Percentiles rank a stretch among this genome's conserved stretches.
Conservation (phyloP, 2,888 invertebrate species). For the Aplocera efformata region DNA sequence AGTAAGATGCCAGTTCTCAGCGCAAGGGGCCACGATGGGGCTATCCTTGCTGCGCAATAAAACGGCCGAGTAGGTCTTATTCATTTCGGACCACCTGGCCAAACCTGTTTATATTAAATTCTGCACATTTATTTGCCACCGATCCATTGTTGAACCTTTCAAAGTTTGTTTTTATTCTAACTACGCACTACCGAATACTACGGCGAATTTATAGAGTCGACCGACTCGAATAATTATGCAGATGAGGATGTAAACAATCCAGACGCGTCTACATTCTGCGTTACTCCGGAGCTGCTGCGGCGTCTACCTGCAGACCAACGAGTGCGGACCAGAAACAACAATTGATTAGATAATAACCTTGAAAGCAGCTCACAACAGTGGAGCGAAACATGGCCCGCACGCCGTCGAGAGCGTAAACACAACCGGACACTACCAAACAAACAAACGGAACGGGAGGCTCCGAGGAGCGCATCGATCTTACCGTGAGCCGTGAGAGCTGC, state of each 20-base stretch:
- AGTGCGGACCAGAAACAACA: conserved; percentile 26
- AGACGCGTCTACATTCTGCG: conserved; percentile 14
- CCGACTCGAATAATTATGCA: conserved; percentile 28
- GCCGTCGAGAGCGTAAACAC: conserved; percentile 29
- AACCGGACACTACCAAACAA: conserved; percentile 10
- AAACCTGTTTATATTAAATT: conserved; percentile 31
- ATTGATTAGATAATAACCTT: conserved; percentile 31
- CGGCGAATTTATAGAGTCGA: conserved; percentile 13
- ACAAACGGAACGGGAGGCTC: no score
- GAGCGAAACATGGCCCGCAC: conserved; percentile 26
- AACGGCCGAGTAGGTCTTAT: conserved; percentile 25
- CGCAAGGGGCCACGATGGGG: conserved; percentile 26
- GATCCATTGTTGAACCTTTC: conserved; percentile 30
- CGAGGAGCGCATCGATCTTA: conserved; percentile 25
- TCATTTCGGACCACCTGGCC: conserved; percentile 31
- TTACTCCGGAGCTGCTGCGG: conserved; percentile 6
- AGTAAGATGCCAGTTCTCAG: conserved; percentile 22
- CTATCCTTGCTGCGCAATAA: conserved; percentile 26
- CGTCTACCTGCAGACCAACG: conserved; percentile 15
- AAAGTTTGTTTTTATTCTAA: conserved; percentile 26
- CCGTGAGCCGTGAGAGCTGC: conserved; percentile 28
- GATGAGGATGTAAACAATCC: conserved; percentile 24
- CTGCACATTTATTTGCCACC: conserved; percentile 26
- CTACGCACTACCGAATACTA: conserved; percentile 22
- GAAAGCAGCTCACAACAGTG: conserved; percentile 29